A percentile compares a stretch with the other conserved stretches of the same genome.
phyloP scores from a whole-genome alignment of 2,888 invertebrate genomes.

The Erynnis tages region DNA sequence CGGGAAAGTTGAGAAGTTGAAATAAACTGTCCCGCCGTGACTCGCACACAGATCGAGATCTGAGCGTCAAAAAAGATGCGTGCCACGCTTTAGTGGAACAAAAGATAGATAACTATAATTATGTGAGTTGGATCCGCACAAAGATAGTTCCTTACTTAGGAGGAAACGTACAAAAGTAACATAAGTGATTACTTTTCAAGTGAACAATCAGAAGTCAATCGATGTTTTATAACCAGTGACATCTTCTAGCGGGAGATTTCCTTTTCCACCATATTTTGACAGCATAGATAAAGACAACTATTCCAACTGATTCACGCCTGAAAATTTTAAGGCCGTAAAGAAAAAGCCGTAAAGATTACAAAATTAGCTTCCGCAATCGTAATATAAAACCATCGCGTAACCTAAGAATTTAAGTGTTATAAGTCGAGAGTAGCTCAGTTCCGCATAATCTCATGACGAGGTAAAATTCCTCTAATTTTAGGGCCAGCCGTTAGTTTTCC shows the following conservation, averaged over 20 bases:
- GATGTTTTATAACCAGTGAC: too few relatives aligned
- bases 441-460: constrained; percentile 7
- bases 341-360: not conserved
- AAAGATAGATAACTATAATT: too few relatives aligned
- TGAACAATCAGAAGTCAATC: too few relatives aligned
- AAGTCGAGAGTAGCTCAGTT: not conserved
- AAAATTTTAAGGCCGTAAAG: not conserved
- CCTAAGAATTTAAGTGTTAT: constrained; percentile 1
- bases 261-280: too few relatives aligned
- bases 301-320: too few relatives aligned
- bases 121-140: too few relatives aligned
- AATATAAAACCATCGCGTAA: not conserved
- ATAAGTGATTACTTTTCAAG: too few relatives aligned
- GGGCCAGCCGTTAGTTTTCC: not conserved
- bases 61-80: constrained; percentile 11
- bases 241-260: too few relatives aligned
- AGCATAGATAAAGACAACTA: too few relatives aligned
- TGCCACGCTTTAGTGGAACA: constrained; percentile 10
- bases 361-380: not conserved
- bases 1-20: constrained; percentile 73
- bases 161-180: too few relatives aligned
- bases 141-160: too few relatives aligned
- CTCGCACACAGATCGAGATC: constrained; percentile 51
- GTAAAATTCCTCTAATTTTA: constrained; percentile 12
- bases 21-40: constrained; percentile 78